Percentiles rank a stretch among this genome's conserved stretches.
Evolutionary conservation across 1,140 invertebrate species (phyloP).

Genomic region (Scaptomyza pallida): DNA sequence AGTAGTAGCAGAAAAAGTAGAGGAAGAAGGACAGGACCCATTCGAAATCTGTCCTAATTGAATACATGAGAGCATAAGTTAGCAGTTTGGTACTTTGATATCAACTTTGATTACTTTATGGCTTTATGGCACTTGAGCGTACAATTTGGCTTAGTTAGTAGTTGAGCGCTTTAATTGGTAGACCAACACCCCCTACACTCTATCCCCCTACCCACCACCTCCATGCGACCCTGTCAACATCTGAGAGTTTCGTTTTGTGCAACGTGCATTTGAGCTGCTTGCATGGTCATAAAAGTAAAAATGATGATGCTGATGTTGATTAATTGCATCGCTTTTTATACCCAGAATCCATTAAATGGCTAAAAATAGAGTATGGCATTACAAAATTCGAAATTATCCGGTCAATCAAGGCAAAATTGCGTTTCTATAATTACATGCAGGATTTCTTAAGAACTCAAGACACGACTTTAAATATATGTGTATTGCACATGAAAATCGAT

Average conservation of each 20-base stretch:
- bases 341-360: too few relatives aligned
- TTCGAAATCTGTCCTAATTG: constrained; percentile 80
- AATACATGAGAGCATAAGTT: constrained; percentile 81
- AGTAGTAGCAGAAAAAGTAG: too few relatives aligned
- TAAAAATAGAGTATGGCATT: too few relatives aligned
- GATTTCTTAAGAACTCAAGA: too few relatives aligned
- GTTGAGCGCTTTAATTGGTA: constrained; percentile 9
- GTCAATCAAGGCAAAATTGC: too few relatives aligned
- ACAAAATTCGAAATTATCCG: too few relatives aligned
- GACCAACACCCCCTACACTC: neutral
- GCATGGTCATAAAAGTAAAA: constrained; percentile 55
- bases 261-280: constrained; percentile 22
- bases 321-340: constrained; percentile 44
- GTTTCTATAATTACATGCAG: too few relatives aligned
- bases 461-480: too few relatives aligned
- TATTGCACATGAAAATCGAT: too few relatives aligned
- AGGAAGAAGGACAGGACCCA: constrained; percentile 46
- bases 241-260: constrained; percentile 49
- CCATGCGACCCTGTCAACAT: neutral
- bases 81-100: constrained; percentile 79
- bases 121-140: constrained; percentile 81
- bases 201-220: too few relatives aligned
- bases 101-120: constrained; percentile 81
- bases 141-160: constrained; percentile 75
- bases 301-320: constrained; percentile 72